Evolutionary conservation across 2,113 vertebrate genomes (phyloP).

Genomic region (Seriola rivoliana): DNA sequence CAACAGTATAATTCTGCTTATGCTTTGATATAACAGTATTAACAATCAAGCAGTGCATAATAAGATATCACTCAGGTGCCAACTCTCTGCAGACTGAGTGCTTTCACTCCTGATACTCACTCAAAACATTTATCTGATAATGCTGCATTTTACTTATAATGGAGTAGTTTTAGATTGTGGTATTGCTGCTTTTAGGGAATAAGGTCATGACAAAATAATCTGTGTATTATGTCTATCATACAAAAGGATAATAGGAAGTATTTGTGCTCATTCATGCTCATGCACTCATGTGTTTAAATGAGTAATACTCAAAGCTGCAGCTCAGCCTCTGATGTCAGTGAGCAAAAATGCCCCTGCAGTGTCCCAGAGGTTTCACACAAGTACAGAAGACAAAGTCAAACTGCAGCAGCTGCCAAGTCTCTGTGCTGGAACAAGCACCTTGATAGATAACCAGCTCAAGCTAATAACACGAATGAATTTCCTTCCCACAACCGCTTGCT

Average conservation of each 20-base stretch:
- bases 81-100: background rate
- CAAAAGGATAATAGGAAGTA: background rate
- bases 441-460: conserved; percentile 59
- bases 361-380: conserved; percentile 57
- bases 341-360: conserved; percentile 57
- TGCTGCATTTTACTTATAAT: background rate
- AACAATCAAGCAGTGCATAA: background rate
- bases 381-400: conserved; percentile 37
- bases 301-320: conserved; percentile 23
- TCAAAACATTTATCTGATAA: background rate
- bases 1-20: background rate
- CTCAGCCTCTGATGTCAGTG: conserved; percentile 63
- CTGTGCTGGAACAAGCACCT: conserved; percentile 45
- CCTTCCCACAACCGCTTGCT: conserved; percentile 16
- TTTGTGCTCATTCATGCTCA: background rate
- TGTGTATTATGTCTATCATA: background rate
- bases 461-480: conserved; percentile 65
- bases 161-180: background rate
- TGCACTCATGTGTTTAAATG: conserved; percentile 17
- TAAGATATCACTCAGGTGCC: background rate
- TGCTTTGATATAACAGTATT: background rate
- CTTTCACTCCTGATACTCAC: background rate
- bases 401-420: conserved; percentile 32
- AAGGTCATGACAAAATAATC: background rate
- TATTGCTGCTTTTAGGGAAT: background rate